Percentiles rank a stretch among this genome's conserved stretches.
Conservation (phyloP, 2,888 invertebrate genomes). For the Anarsia innoxiella region DNA sequence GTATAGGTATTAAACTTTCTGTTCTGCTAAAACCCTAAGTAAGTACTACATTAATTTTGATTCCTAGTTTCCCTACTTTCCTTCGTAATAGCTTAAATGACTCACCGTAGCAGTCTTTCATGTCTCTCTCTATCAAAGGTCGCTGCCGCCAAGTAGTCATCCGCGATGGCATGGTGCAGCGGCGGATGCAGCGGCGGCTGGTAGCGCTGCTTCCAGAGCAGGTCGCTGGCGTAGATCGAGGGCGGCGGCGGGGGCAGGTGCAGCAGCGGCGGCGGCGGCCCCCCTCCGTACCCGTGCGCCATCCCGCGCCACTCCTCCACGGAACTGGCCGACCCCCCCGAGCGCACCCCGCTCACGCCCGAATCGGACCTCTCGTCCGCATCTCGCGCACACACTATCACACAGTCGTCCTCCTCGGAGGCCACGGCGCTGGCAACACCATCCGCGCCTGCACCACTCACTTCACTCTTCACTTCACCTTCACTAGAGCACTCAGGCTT, state of each 20-base stretch:
- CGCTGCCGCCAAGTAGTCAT: conserved; percentile 69
- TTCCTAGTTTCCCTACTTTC: too few relatives aligned
- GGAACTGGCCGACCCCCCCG: conserved; percentile 82
- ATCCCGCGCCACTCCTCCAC: conserved; percentile 85
- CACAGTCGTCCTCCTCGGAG: conserved; percentile 79
- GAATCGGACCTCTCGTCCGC: conserved; percentile 78
- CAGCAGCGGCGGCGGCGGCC: conserved; percentile 73
- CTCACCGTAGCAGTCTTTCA: conserved; percentile 80
- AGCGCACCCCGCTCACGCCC: conserved; percentile 84
- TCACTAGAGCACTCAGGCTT: conserved; percentile 40
- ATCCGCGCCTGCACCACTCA: conserved; percentile 64
- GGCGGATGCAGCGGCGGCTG: conserved; percentile 71
- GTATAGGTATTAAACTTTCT: too few relatives aligned
- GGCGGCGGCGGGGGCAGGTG: conserved; percentile 67
- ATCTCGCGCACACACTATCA: conserved; percentile 77
- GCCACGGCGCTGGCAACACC: conserved; percentile 71
- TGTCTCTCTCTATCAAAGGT: conserved; percentile 79
- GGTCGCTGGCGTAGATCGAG: conserved; percentile 70
- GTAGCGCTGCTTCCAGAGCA: conserved; percentile 78
- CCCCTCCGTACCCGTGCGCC: conserved; percentile 82
- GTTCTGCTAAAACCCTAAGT: too few relatives aligned
- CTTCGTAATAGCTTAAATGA: too few relatives aligned
- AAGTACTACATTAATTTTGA: too few relatives aligned
- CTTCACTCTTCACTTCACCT: conserved; percentile 68
- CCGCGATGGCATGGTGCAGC: conserved; percentile 69